Base-by-base conservation (phyloP, 1,140 invertebrate genomes). In the Drosophila santomea region DNA sequence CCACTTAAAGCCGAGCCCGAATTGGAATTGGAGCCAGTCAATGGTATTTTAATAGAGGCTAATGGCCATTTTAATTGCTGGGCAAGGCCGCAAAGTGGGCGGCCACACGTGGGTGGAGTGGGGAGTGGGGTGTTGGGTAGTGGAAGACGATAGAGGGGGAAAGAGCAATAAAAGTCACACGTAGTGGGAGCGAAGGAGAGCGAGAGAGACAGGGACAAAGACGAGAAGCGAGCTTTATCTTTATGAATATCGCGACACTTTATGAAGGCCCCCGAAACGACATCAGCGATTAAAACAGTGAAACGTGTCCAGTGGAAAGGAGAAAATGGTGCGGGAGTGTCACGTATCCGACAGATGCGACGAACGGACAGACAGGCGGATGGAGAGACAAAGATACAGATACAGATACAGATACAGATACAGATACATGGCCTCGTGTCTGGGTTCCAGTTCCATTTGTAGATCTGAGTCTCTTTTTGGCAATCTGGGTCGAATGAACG, bases 161-260 rank as follows among this genome's bases (percentile, higher is more conserved):
- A 20, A 12, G 10, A 54, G 74, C 57, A 60, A 80, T 80, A 64
- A 79, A 75, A 74, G 57, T 80, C 59, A 71, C 55, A 25, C 28
- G 23, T 10, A 8, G 14, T 8, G 15, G 8, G 32, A 32, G 8
- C 28, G 28, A 8, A 32, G 8, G 28, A 32, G 28, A 38, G 4
- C n/a, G 8, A 10, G 12, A 23, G 15, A 44, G 15, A 23, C 20
- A 23, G 10, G 50, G 23, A 39, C 15, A 11, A 20, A 67, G 66
- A 68, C 60, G 23, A 55, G 66, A 39, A 38, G 12, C 32, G 23
- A 54, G 57, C 56, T 75, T 78, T 80, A 80, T 80, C 78, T 80
- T 80, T 76, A 80, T 80, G 78, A 80, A 80, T 80, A 80, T 80
- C 78, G 57, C 66, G 73, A 80, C 78, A 80, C 78, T 80, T 80